Base-by-base conservation (phyloP, 1,140 invertebrate species). In the Euura saliciscinereae region DNA sequence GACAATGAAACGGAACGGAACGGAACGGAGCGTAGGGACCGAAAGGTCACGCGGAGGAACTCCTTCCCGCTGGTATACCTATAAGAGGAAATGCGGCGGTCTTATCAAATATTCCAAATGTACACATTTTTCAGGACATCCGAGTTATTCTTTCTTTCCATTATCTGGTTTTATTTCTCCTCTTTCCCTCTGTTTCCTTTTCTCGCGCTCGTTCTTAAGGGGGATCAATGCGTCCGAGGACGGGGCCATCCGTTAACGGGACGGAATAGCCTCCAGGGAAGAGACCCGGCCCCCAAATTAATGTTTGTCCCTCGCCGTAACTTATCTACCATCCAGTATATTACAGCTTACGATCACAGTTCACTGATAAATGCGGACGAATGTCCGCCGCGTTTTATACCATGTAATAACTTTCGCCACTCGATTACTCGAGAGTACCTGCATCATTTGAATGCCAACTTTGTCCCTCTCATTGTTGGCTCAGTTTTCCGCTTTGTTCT, bases 291-390 rank as follows among this genome's bases (percentile, higher is more conserved):
- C 70, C 28, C 77, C 76, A 84, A 85, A 86, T 86, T 85, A 86
- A 85, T 86, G 83, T 76, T 74, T 79, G 80, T 85, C 81, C 79
- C 80, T 76, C 42, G 78, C 80, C 79, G 80, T 85, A 85, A 86
- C 80, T 85, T 85, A 84, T 82, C 81, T 78, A 59, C 72, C 79
- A 71, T 75, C 69, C 76, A 75, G 76, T 83, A 80, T 80, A 83
- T 83, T 83, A 84, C 83, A 77, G 77, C 71, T 76, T 75, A 77
- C 80, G 81, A 82, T 84, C 82, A 78, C 73, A 75, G 73, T 75
- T 74, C 77, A 70, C 77, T 82, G 82, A 84, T 59, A 59, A 59
- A 59, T 59, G 28, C 28, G 51, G 51, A 8, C 51, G 51, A 28
- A 28, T 28, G 28, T 28, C 28, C 28, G 28, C 28, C 28, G 28